Evolutionary conservation across 2,888 invertebrate species (phyloP), one percentile per base, ranked within the genome.

Genomic region (Brassicogethes aeneus): DNA sequence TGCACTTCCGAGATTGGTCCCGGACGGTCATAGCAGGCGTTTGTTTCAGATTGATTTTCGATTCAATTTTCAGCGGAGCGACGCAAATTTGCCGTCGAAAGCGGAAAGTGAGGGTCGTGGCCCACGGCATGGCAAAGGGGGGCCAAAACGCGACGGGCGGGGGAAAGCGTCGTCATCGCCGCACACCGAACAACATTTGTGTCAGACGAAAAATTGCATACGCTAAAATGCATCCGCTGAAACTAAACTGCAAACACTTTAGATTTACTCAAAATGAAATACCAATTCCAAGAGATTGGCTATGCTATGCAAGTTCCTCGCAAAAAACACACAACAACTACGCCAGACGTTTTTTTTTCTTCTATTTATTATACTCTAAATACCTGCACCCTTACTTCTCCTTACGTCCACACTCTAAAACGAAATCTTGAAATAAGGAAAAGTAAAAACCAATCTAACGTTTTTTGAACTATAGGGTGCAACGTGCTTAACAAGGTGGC

Each of bases 1-100:
- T 59, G 59, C 57, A 58, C 51, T 55, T 48, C 52, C 53, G 47
- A 56, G 56, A 57, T 59, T 59, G 57, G 51, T 47, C 51, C 48
- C 47, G 44, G 43, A 42, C 44, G 41, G 45, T 36, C 42, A 39
- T 39, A 34, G 41, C 43, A 41, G 44, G 48, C 48, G 51, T 54
- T 57, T 47, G 54, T 54, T 52, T 44, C 48, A 53, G 56, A 62
- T 60, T 60, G 62, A 62, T 62, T 61, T 62, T 61, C 61, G 56
- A 62, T 61, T 62, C 53, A 58, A 60, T 60, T 59, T 59, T 54
- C 55, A 53, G 45, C 47, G 32, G 45, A 53, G 46, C 53, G 51
- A 46, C 41, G 49, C 48, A 52, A 51, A 54, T 55, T 50, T 44
- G 41, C 41, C 39, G 39, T 39, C 34, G 46, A 37, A 17, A 37